phyloP scores from a whole-genome alignment of 1,140 invertebrate genomes.

The Pogonomyrmex barbatus region DNA sequence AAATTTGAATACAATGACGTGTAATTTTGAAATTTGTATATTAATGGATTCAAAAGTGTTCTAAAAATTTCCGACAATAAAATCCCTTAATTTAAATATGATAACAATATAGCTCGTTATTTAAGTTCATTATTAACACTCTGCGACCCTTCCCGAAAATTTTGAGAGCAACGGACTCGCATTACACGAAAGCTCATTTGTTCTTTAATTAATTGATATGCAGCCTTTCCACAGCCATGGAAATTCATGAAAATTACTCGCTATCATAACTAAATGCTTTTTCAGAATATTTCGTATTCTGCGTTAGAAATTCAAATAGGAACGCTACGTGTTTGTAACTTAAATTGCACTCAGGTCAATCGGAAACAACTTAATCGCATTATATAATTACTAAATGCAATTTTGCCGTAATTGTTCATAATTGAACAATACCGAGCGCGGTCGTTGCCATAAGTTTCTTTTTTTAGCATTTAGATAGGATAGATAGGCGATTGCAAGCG shows the following conservation, averaged over 20 bases:
- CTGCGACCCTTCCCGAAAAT: background rate
- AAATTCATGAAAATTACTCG: slow-evolving; percentile 36
- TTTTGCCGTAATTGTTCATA: slow-evolving; percentile 64
- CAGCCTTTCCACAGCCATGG: background rate
- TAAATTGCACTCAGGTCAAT: slow-evolving; percentile 35
- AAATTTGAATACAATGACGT: background rate
- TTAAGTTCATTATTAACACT: slow-evolving; percentile 8
- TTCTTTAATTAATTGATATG: slow-evolving; percentile 45
- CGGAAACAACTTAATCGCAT: slow-evolving; percentile 66
- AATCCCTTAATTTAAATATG: slow-evolving; percentile 5
- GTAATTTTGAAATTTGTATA: background rate
- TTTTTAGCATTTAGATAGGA: slow-evolving; percentile 44
- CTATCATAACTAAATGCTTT: background rate
- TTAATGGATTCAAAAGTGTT: background rate
- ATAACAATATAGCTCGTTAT: background rate
- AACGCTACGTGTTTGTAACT: slow-evolving; percentile 6
- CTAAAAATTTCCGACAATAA: background rate
- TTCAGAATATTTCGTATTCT: background rate
- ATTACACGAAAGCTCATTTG: background rate
- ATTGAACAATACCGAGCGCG: slow-evolving; percentile 15
- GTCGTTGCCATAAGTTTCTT: slow-evolving; percentile 12
- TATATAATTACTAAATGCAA: slow-evolving; percentile 55
- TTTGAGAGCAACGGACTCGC: slow-evolving; percentile 5
- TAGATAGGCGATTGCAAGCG: background rate
- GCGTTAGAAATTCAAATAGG: slow-evolving; percentile 56